A percentile compares a stretch with the other conserved stretches of the same genome.
Evolutionary conservation across 2,797 vertebrate genomes (phyloP).

Genomic region (Phylloscopus collybita): DNA sequence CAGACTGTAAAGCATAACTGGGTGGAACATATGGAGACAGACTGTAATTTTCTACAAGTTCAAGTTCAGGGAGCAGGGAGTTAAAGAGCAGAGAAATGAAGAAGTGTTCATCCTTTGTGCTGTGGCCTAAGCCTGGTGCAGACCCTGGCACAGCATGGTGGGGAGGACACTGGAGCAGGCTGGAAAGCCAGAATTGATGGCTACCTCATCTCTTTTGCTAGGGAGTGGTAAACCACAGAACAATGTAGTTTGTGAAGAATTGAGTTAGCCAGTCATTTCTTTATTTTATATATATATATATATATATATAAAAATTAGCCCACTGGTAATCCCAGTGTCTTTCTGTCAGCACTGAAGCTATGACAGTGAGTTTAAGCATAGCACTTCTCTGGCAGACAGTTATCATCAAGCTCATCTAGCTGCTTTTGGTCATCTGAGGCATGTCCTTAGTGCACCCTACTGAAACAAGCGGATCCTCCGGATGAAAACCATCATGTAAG

Average conservation of each 20-base stretch:
- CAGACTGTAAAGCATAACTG: background rate
- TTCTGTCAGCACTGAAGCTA: background rate
- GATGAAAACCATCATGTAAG: background rate
- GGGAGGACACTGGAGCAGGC: background rate
- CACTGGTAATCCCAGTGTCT: background rate
- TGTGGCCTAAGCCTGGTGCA: background rate
- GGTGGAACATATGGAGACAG: background rate
- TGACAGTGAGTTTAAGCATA: background rate
- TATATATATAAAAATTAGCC: background rate
- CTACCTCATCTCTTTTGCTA: background rate
- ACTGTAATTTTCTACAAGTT: background rate
- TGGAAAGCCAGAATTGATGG: background rate
- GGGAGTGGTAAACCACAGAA: background rate
- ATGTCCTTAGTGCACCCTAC: background rate
- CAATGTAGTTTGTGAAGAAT: background rate
- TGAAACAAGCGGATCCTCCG: background rate
- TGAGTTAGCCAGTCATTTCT: background rate
- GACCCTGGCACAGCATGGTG: rapidly evolving
- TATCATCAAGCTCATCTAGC: background rate
- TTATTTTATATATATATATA: no score
- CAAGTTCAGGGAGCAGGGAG: background rate
- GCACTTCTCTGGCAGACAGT: background rate
- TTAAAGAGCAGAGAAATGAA: background rate
- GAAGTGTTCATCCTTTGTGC: background rate
- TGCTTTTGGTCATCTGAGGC: background rate